These are phyloP conservation scores for Lophotis ruficrista DNA, from an alignment of 2,113 vertebrate genomes.

Conservation along the genomic window DNA sequence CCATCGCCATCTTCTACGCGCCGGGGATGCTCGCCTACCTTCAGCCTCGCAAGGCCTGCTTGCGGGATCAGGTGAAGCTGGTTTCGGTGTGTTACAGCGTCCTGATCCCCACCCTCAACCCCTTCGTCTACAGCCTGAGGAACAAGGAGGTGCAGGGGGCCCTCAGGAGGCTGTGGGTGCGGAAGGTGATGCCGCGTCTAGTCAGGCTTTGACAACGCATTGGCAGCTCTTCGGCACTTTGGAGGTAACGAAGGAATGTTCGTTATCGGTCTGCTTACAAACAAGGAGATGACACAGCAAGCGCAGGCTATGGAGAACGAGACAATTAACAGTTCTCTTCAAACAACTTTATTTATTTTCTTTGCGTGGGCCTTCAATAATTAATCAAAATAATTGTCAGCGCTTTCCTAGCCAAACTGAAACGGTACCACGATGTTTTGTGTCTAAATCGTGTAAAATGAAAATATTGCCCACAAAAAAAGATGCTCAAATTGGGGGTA, in stretches of 20 bases:
- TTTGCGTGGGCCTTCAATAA: accelerated
- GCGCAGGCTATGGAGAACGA: accelerated
- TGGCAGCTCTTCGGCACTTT: accelerated
- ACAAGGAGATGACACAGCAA: background rate
- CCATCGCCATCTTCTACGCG: background rate
- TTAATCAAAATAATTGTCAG: too few relatives aligned
- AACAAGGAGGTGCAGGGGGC: slow-evolving; percentile 18
- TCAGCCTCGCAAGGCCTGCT: background rate
- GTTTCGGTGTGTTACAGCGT: background rate
- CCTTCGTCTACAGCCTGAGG: slow-evolving; percentile 36
- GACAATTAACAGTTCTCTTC: accelerated
- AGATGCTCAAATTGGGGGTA: accelerated
- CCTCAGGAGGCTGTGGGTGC: background rate
- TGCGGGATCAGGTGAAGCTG: background rate
- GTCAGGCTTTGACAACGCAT: background rate
- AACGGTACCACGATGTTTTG: accelerated
- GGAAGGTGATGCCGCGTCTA: background rate
- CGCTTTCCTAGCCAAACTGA: background rate
- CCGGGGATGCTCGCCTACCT: background rate
- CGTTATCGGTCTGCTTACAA: too few relatives aligned
- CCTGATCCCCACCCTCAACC: slow-evolving; percentile 39
- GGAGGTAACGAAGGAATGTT: accelerated
- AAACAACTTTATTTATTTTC: background rate
- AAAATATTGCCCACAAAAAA: background rate
- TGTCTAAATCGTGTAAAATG: background rate